A percentile compares a stretch with the other conserved stretches of the same genome.
Conservation (phyloP, 37 sponge, comb jelly and placozoan species). For the Axinella damicornis region DNA sequence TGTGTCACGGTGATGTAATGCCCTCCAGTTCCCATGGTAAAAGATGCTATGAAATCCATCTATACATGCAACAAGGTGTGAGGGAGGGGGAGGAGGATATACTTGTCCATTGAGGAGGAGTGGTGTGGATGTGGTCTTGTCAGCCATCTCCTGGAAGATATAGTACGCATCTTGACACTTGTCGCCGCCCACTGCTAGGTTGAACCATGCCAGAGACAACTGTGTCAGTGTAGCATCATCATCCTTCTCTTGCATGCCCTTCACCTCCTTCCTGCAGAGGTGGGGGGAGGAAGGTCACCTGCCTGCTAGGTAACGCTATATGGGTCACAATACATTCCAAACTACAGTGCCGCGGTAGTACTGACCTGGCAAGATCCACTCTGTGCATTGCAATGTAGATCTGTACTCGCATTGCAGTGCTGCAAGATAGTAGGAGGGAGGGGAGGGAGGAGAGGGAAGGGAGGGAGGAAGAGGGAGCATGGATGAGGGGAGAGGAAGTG, state of each 20-base stretch:
- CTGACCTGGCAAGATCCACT: constrained; percentile 93
- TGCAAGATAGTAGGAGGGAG: neutral
- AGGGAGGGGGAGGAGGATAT: too few species aligned
- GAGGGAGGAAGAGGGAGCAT: neutral
- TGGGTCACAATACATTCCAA: too few species aligned
- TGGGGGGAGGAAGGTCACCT: neutral
- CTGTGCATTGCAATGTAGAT: constrained; percentile 88
- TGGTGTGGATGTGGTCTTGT: constrained; percentile 93
- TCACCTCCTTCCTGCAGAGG: constrained; percentile 86
- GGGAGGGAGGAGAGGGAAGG: neutral
- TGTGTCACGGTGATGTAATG: too few species aligned
- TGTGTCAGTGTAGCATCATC: constrained; percentile 97
- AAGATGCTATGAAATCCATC: too few species aligned
- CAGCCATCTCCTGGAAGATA: constrained; percentile 96
- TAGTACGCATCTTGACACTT: constrained; percentile 96
- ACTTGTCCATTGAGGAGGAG: constrained; percentile 94
- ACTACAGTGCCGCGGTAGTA: neutral
- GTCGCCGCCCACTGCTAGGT: constrained; percentile 93
- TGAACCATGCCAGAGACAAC: constrained; percentile 93
- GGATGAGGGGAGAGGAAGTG: neutral
- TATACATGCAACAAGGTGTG: too few species aligned
- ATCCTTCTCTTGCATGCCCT: constrained; percentile 94
- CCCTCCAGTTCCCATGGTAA: too few species aligned
- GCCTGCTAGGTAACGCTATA: neutral
- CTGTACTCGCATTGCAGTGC: constrained; percentile 89